Conservation (phyloP, 1,140 invertebrate species). For the Phthorimaea operculella region DNA sequence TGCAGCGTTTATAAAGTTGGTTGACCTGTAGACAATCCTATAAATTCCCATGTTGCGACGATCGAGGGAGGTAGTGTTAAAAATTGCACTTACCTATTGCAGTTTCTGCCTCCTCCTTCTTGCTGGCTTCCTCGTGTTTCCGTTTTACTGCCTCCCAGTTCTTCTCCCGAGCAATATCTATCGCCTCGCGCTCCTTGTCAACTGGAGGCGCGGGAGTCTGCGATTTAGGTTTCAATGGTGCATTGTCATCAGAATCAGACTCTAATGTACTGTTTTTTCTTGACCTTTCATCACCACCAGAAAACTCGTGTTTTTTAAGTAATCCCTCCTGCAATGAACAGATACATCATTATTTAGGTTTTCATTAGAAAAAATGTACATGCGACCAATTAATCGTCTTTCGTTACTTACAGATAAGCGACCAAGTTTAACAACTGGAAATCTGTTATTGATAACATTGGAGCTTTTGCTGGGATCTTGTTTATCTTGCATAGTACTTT, state of each 20-base stretch:
- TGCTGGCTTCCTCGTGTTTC: conserved; percentile 67
- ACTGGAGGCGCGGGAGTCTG: conserved; percentile 35
- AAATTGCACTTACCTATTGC: conserved; percentile 46
- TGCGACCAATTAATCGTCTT: no score
- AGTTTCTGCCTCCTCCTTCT: conserved; percentile 60
- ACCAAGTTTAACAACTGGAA: conserved; percentile 55
- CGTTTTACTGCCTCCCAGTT: conserved; percentile 68
- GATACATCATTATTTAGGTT: background rate
- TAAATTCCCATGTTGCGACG: no score
- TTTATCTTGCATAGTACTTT: conserved; percentile 43
- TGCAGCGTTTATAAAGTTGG: no score
- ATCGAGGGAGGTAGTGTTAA: no score
- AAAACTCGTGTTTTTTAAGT: conserved; percentile 53
- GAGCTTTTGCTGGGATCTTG: conserved; percentile 46
- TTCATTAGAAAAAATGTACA: background rate
- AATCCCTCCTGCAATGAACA: conserved; percentile 49
- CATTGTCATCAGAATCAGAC: conserved; percentile 64
- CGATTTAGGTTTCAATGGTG: conserved; percentile 55
- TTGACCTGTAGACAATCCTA: no score
- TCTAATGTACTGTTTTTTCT: conserved; percentile 60
- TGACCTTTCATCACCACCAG: conserved; percentile 41
- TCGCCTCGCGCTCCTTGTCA: conserved; percentile 64
- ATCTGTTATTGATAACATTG: conserved; percentile 54
- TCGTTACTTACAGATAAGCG: conserved; percentile 48
- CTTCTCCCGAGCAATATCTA: conserved; percentile 66